Base-by-base conservation (phyloP, 1,140 invertebrate genomes). In the Drosophila lini region DNA sequence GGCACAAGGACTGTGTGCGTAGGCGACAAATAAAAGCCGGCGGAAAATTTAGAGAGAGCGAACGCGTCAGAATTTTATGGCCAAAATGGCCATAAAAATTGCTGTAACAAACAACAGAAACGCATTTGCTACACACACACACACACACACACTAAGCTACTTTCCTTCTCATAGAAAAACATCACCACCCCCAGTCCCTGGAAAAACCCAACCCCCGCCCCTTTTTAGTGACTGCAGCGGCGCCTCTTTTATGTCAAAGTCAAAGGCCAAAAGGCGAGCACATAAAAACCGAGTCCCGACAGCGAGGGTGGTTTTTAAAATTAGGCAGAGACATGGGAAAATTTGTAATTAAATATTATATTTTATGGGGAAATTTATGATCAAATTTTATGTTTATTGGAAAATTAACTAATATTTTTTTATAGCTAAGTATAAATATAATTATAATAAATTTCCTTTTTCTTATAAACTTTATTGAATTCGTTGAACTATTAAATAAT, bases 71-170 rank as follows among this genome's bases (percentile, higher is more conserved):
- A 82, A 44, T 86, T 86, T 86, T 88, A 86, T 78, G 83, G 81
- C 71, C 80, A 83, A 22, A 22, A 22, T 64, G 71, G 40, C 86
- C 83, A 88, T 86, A 86, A 86, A 86, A 86, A 77, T 86, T 69
- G 76, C 48, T 82, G 80, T 83, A 67, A 77, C 82, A 86, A 70
- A 88, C 82, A 86, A 88, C 82, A 88, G 63, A 88, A 86, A 86
- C 83, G 83, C 82, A 86, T 86, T 86, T 86, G 83, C 28, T 47
- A 44, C 58, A 42, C 42, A 40, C 60, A 31, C 41, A 10, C 60
- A 31, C 41, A 10, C 11, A 31, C 47, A 50, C 25, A 31, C 38
- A 40, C 25, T 47, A 25, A 32, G 22, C 32, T 38, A 10, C 58
- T 48, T n/a, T 11, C 34, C 22, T n/a, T 15, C 48, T 34, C 50